These are phyloP conservation scores for Neoniphon sammara DNA, from an alignment of 2,797 vertebrate species.

Conservation along the genomic window DNA sequence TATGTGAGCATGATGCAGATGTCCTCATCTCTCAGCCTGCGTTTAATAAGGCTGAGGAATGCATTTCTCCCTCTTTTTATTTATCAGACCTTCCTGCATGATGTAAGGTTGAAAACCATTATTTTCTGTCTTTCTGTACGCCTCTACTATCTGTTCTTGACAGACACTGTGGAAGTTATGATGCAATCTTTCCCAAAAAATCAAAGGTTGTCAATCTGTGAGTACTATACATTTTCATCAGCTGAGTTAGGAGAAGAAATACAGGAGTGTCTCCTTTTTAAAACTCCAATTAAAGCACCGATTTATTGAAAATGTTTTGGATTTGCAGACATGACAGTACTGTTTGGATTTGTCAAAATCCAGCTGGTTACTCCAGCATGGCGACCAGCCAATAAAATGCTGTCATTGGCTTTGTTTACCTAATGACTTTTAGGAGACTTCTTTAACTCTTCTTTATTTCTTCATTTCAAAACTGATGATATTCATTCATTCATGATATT, in stretches of 20 bases:
- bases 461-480: too few relatives aligned
- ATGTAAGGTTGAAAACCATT: background rate
- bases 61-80: background rate
- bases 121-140: slow-evolving; percentile 6
- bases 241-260: background rate
- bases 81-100: slow-evolving; percentile 6
- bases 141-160: background rate
- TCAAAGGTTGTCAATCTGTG: background rate
- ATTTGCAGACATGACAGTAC: background rate
- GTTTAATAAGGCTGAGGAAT: slow-evolving; percentile 6
- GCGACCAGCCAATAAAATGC: background rate
- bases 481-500: too few relatives aligned
- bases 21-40: slow-evolving; percentile 10
- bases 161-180: background rate
- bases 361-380: background rate
- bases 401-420: background rate
- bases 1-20: background rate
- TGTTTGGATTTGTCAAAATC: background rate
- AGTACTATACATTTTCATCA: background rate
- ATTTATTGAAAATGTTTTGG: background rate
- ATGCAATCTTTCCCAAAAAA: background rate
- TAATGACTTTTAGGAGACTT: background rate
- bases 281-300: background rate
- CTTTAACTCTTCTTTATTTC: too few relatives aligned
- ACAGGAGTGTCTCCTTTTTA: background rate